These are phyloP conservation scores for Lasiommata megera DNA, from an alignment of 2,888 invertebrate species.

Conservation along the genomic window DNA sequence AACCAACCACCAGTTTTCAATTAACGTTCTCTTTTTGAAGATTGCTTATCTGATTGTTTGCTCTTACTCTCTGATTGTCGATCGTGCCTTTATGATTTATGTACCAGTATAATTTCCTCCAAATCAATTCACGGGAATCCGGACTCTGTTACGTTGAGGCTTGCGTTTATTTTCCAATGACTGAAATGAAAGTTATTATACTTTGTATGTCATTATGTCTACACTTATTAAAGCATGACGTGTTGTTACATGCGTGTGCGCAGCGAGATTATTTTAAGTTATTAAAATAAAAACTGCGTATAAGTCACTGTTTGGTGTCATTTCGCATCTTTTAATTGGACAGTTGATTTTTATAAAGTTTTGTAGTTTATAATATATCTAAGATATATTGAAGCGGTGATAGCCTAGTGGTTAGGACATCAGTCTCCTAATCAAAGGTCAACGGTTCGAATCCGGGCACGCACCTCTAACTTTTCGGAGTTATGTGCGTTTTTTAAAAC, in stretches of 20 bases:
- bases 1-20: slow-evolving; percentile 36
- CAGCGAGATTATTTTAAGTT: slow-evolving; percentile 26
- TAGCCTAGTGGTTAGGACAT: too few species aligned
- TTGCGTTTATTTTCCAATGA: slow-evolving; percentile 12
- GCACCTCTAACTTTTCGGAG: too few species aligned
- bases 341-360: slow-evolving; percentile 22
- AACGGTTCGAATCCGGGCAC: too few species aligned
- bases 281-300: slow-evolving; percentile 24
- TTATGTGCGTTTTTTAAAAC: too few species aligned
- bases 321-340: slow-evolving; percentile 26
- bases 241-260: slow-evolving; percentile 26
- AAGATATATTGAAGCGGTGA: too few species aligned
- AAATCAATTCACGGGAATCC: not conserved
- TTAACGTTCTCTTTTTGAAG: slow-evolving; percentile 41
- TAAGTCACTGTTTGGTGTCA: slow-evolving; percentile 23
- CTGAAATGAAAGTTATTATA: slow-evolving; percentile 21
- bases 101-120: slow-evolving; percentile 32
- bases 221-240: slow-evolving; percentile 34
- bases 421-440: too few species aligned
- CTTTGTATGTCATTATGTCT: slow-evolving; percentile 34
- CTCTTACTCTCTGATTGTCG: slow-evolving; percentile 38
- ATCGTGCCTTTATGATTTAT: slow-evolving; percentile 40
- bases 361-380: too few species aligned
- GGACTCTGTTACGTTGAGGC: not conserved
- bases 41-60: slow-evolving; percentile 40